A percentile compares a stretch with the other conserved stretches of the same genome.
These are phyloP conservation scores for Motacilla alba DNA, from an alignment of 2,113 vertebrate species.

Conservation along the genomic window DNA sequence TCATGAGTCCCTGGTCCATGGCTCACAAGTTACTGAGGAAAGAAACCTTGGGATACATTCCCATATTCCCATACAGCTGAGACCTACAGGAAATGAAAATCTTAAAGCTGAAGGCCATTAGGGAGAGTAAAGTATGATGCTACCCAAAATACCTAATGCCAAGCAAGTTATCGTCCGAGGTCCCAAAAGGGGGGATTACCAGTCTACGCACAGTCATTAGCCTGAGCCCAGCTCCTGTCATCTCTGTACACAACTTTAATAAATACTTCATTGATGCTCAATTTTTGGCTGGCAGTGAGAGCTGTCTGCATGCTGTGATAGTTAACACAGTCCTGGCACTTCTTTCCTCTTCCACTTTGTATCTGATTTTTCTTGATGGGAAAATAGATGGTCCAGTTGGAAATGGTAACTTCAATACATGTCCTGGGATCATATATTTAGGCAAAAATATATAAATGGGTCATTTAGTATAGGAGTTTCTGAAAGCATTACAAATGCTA, in stretches of 20 bases:
- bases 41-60: not conserved
- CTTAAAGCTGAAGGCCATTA: not conserved
- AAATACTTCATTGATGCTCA: not conserved
- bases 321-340: not conserved
- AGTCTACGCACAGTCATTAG: not conserved
- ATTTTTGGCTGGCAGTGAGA: not conserved
- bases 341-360: not conserved
- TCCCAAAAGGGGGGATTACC: not conserved
- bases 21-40: not conserved
- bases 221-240: not conserved
- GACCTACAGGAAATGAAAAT: conserved; percentile 36
- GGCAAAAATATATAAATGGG: not conserved
- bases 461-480: not conserved
- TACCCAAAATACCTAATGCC: not conserved
- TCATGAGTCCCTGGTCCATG: fast-evolving
- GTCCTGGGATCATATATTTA: not conserved
- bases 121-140: not conserved
- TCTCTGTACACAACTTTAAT: not conserved
- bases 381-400: not conserved
- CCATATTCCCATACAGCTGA: not conserved
- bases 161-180: not conserved
- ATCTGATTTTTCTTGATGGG: not conserved
- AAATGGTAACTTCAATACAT: not conserved
- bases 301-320: not conserved
- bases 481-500: not conserved